These are phyloP conservation scores for Agonum fuliginosum DNA, from an alignment of 2,888 invertebrate genomes.

Conservation along the genomic window DNA sequence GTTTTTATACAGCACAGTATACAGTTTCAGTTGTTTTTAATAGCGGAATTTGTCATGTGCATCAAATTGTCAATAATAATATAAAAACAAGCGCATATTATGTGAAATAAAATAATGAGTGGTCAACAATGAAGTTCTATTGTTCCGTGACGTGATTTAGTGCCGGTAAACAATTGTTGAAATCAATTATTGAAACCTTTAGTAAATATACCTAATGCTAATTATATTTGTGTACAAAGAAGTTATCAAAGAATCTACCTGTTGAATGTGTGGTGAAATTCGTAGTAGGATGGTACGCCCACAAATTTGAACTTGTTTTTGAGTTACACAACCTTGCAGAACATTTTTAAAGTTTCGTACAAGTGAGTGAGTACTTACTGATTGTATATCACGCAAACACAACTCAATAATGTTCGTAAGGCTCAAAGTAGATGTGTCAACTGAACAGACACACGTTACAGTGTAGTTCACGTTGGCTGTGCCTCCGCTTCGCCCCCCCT, in stretches of 20 bases:
- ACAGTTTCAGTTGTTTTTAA: slow-evolving; percentile 13
- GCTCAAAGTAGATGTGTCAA: slow-evolving; percentile 38
- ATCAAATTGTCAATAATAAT: slow-evolving; percentile 5
- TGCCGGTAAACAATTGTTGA: slow-evolving; percentile 18
- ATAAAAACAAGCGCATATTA: neutral
- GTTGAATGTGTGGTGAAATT: slow-evolving; percentile 1
- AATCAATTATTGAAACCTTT: slow-evolving; percentile 11
- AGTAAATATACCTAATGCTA: no score
- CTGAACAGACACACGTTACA: slow-evolving; percentile 23
- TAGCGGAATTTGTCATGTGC: neutral
- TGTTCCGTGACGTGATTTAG: slow-evolving; percentile 31
- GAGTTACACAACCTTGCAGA: neutral
- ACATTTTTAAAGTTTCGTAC: neutral
- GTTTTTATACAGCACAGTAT: neutral
- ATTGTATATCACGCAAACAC: slow-evolving; percentile 27
- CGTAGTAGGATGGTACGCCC: neutral
- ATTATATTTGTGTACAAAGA: neutral
- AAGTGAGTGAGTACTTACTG: neutral
- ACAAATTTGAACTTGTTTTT: slow-evolving; percentile 9
- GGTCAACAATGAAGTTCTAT: neutral
- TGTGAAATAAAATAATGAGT: neutral
- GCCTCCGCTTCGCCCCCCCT: slow-evolving; percentile 8
- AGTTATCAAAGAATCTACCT: slow-evolving; percentile 11
- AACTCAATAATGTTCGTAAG: slow-evolving; percentile 22
- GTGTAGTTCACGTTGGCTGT: slow-evolving; percentile 12